Evolutionary conservation across 2,113 vertebrate genomes (phyloP).

Genomic region (Sebastes fasciatus): DNA sequence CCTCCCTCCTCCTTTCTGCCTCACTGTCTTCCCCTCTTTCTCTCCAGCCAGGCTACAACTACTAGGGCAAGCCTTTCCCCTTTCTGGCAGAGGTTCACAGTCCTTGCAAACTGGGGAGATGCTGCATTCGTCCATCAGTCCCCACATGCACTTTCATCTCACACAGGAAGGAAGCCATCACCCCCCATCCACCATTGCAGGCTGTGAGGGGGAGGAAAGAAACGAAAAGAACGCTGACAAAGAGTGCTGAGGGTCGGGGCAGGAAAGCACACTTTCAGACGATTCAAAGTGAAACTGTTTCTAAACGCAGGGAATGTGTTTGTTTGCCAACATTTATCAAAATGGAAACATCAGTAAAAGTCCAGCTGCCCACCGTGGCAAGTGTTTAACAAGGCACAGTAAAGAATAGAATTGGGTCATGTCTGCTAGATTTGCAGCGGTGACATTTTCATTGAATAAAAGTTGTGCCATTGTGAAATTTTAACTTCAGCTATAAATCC

Average conservation of each 20-base stretch:
- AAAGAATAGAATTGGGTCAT: background rate
- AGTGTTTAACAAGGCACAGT: background rate
- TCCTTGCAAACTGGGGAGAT: background rate
- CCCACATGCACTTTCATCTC: conserved; percentile 52
- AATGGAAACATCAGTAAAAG: background rate
- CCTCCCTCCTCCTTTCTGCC: conserved; percentile 22
- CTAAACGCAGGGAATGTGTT: background rate
- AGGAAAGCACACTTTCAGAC: background rate
- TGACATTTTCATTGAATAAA: background rate
- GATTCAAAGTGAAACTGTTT: background rate
- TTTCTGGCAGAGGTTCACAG: conserved; percentile 51
- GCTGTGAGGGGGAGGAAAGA: background rate
- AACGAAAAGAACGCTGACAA: background rate
- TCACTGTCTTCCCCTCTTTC: background rate
- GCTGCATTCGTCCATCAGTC: conserved; percentile 4
- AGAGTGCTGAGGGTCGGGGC: background rate
- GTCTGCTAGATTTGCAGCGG: background rate
- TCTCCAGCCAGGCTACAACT: conserved; percentile 48
- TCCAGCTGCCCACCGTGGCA: background rate
- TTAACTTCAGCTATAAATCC: too few relatives aligned
- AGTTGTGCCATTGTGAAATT: background rate
- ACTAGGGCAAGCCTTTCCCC: conserved; percentile 42
- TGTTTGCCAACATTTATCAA: background rate
- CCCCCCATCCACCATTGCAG: background rate
- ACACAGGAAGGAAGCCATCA: conserved; percentile 37